phyloP scores from a whole-genome alignment of 23 tunicate species.

The Trididemnum miniatum region DNA sequence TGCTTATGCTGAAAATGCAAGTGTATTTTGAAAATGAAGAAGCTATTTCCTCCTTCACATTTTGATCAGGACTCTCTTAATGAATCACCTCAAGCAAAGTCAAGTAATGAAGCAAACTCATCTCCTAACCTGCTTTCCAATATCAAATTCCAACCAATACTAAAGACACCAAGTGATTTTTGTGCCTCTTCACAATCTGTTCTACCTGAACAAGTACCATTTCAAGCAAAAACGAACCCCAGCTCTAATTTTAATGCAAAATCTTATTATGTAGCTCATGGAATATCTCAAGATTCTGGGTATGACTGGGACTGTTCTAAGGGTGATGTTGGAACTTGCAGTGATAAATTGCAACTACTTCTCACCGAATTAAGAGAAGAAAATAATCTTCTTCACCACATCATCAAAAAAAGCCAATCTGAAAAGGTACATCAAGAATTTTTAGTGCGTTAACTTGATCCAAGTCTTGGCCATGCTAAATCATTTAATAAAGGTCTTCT shows the following conservation, averaged over 20 bases:
- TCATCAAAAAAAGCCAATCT: neutral
- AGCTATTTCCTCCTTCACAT: constrained; percentile 46
- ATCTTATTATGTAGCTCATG: neutral
- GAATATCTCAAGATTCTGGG: constrained; percentile 27
- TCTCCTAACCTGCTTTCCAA: no score
- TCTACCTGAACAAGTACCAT: neutral
- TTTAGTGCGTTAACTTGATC: no score
- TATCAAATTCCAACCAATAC: neutral
- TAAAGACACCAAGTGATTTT: constrained; percentile 52
- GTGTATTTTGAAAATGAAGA: no score
- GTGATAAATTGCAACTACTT: neutral
- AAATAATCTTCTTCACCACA: constrained; percentile 8
- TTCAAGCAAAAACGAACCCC: neutral
- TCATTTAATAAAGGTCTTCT: no score
- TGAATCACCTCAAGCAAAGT: neutral
- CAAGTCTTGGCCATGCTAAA: no score
- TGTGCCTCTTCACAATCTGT: neutral
- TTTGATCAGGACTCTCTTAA: constrained; percentile 5
- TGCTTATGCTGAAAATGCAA: no score
- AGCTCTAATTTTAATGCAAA: neutral
- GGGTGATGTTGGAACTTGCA: neutral
- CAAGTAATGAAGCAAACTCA: neutral
- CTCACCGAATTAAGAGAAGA: constrained; percentile 28
- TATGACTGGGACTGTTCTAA: constrained; percentile 17
- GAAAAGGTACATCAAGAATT: neutral